Percentiles rank a stretch among this genome's conserved stretches.
Evolutionary conservation across 2,113 vertebrate species (phyloP).

Genomic region (Dendrocopos noguchii): DNA sequence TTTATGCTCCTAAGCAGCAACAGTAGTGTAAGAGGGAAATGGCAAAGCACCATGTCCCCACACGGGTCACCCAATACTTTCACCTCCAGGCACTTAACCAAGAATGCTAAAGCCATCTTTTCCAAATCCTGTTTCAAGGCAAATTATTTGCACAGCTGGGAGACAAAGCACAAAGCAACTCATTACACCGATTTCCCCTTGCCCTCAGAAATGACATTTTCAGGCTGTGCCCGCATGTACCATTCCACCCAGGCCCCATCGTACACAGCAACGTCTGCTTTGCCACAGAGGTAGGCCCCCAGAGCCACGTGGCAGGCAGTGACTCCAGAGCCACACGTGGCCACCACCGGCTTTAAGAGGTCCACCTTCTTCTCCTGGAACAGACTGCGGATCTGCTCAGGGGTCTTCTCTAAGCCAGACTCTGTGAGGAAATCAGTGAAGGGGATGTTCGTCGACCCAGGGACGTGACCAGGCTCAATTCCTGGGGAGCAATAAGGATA

Average conservation of each 20-base stretch:
- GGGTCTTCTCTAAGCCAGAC: conserved; percentile 82
- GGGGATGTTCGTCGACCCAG: conserved; percentile 86
- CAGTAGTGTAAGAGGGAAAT: not conserved
- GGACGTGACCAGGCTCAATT: conserved; percentile 90
- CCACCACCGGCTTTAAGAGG: conserved; percentile 82
- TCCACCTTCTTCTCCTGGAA: conserved; percentile 86
- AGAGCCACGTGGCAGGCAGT: conserved; percentile 90
- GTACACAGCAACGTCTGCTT: conserved; percentile 83
- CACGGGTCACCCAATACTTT: not conserved
- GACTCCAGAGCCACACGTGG: conserved; percentile 91
- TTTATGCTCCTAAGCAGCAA: not conserved
- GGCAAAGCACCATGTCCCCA: not conserved
- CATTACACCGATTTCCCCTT: conserved; percentile 80
- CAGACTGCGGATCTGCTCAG: conserved; percentile 77
- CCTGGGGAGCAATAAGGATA: conserved; percentile 69
- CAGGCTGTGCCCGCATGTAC: conserved; percentile 86
- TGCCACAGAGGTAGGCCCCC: conserved; percentile 88
- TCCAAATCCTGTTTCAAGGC: conserved; percentile 42
- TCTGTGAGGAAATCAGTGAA: conserved; percentile 85
- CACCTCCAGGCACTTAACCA: not conserved
- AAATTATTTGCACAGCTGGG: not conserved
- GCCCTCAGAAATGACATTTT: conserved; percentile 87
- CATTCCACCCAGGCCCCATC: conserved; percentile 95
- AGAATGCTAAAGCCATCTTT: not conserved
- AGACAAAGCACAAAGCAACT: not conserved